phyloP scores from a whole-genome alignment of 2,113 vertebrate genomes.

The Eurystomus gularis region DNA sequence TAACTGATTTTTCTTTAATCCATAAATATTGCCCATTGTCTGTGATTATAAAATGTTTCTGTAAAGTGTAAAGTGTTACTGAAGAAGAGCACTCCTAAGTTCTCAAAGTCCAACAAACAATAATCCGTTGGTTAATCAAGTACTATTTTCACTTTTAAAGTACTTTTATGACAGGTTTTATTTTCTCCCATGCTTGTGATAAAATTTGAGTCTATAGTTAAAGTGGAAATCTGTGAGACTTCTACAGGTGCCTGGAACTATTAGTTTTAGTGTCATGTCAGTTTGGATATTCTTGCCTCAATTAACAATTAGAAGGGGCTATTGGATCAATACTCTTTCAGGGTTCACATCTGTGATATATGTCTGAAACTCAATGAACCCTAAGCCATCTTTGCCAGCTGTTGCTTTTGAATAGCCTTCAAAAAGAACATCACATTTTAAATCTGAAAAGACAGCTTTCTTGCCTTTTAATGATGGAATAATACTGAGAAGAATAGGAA shows the following conservation, averaged over 20 bases:
- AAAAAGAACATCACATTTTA: background rate
- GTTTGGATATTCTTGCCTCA: background rate
- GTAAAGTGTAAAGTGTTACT: background rate
- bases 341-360: conserved; percentile 2
- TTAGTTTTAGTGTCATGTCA: background rate
- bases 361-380: background rate
- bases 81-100: background rate
- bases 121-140: background rate
- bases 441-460: background rate
- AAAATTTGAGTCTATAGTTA: background rate
- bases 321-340: background rate
- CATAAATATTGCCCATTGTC: background rate
- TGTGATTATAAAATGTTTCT: background rate
- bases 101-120: background rate
- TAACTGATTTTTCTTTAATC: conserved; percentile 30
- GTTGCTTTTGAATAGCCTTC: background rate
- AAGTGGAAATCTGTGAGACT: background rate
- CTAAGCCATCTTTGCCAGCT: background rate
- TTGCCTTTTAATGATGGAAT: background rate
- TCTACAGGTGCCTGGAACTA: background rate
- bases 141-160: background rate
- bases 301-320: background rate
- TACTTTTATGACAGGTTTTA: background rate
- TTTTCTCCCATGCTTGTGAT: background rate
- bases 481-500: background rate